Percentiles rank a stretch among this genome's conserved stretches.
Conservation (phyloP, 2,797 vertebrate species). For the Rhinoraja longicauda region DNA sequence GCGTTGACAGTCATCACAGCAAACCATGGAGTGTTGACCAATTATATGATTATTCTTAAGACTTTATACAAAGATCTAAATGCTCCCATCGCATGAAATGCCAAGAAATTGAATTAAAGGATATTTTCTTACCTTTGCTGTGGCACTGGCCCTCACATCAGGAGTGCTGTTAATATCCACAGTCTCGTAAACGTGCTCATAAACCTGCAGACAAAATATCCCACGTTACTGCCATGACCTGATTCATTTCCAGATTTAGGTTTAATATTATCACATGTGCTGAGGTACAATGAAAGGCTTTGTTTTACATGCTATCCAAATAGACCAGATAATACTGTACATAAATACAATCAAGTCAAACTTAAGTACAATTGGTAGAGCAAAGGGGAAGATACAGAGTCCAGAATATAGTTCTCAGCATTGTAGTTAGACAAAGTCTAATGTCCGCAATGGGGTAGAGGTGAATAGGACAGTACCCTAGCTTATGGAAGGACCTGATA, state of each 20-base stretch:
- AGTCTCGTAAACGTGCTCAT: slow-evolving; percentile 96
- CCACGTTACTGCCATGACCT: not conserved
- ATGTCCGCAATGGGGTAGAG: no score
- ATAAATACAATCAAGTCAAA: no score
- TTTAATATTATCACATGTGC: no score
- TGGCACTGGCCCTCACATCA: slow-evolving; percentile 93
- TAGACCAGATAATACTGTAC: no score
- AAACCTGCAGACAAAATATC: slow-evolving; percentile 69
- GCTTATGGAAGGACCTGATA: no score
- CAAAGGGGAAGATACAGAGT: no score
- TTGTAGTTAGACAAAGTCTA: no score
- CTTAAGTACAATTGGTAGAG: no score
- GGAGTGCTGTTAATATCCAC: slow-evolving; percentile 98
- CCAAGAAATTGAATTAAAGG: not conserved
- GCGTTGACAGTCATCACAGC: not conserved
- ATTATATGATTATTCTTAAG: not conserved
- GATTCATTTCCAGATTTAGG: not conserved
- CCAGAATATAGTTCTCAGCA: no score
- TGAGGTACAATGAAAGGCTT: no score
- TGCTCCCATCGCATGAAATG: not conserved
- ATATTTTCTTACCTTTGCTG: slow-evolving; percentile 78
- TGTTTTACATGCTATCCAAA: no score
- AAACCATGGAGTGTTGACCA: not conserved
- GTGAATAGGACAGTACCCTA: no score
- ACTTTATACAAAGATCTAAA: not conserved